Base-by-base conservation (phyloP, 2,113 vertebrate genomes). In the Hepsetus odoe region DNA sequence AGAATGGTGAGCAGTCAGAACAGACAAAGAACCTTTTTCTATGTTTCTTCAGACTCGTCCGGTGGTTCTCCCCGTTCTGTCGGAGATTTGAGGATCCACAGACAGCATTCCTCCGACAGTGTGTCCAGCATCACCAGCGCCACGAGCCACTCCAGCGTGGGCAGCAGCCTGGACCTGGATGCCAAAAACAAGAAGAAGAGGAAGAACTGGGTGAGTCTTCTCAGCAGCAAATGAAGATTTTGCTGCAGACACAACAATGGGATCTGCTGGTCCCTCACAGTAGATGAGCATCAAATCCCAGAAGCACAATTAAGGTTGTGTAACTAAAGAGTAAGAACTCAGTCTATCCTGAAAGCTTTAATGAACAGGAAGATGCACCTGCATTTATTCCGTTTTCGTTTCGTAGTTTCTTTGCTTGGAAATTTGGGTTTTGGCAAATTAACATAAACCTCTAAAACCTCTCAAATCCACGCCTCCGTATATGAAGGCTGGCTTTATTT, bases 181-280 rank as follows among this genome's bases (percentile, higher is more conserved):
- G 90, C 90, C 5, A 94, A 95, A 51, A 93, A 91, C 77, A 96
- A 96, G 89, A 96, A 96, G 86, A 96, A 96, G 91, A 96, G 95
- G 86, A 96, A 95, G 93, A 96, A 95, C 75, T 96, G 95, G 95
- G 95, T 96, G 89, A 91, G 93, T 74, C 80, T 72, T 64, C 10
- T 18, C 1, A 8, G 35, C 8, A 5, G 3, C 35, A 38, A 38
- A 8, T 38, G 35, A 38, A 8, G 35, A 8, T 38, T 8, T 8
- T 42, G 1, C 12, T 42, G 40, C 8, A 42, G 40, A 42, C 40
- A 42, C 12, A 42, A 11, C 4, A 49, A 20, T 49, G 6, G 4
- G 18, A 1, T 20, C 18, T 12, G 20, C 4, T 20, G 16, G 9
- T 46, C 14, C 2, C 18, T 20, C 20, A 5, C 14, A 49, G 4